Conservation (phyloP, 2,888 invertebrate species). For the Villa cingulata region DNA sequence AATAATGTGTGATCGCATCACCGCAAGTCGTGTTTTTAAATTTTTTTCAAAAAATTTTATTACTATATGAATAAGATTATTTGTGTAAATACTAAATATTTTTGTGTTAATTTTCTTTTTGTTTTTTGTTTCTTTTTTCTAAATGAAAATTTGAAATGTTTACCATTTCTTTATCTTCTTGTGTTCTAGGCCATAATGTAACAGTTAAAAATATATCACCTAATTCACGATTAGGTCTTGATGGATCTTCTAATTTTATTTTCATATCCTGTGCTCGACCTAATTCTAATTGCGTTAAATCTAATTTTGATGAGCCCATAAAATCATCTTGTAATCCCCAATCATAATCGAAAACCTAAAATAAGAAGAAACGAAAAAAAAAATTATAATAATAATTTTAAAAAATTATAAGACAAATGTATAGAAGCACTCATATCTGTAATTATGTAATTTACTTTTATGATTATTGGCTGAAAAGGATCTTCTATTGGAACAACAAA, state of each 20-base stretch:
- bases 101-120: too few relatives aligned
- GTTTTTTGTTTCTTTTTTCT: too few relatives aligned
- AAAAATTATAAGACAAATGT: neutral
- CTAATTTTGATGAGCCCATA: constrained; percentile 83
- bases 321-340: constrained; percentile 96
- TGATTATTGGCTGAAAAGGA: constrained; percentile 67
- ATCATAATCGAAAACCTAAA: constrained; percentile 89
- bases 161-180: constrained; percentile 91
- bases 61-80: too few relatives aligned
- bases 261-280: constrained; percentile 62
- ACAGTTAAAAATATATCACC: constrained; percentile 74
- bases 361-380: neutral
- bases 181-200: constrained; percentile 82
- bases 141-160: too few relatives aligned
- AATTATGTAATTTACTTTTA: constrained; percentile 50
- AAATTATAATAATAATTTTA: too few relatives aligned
- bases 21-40: too few relatives aligned
- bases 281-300: constrained; percentile 69
- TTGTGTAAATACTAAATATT: too few relatives aligned
- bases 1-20: too few relatives aligned
- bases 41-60: too few relatives aligned
- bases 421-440: neutral
- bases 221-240: constrained; percentile 51
- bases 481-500: constrained; percentile 88
- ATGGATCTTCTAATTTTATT: constrained; percentile 66